Percentiles rank a stretch among this genome's conserved stretches.
phyloP scores from a whole-genome alignment of 2,888 invertebrate genomes.

The Kuschelorhynchus macadamiae region DNA sequence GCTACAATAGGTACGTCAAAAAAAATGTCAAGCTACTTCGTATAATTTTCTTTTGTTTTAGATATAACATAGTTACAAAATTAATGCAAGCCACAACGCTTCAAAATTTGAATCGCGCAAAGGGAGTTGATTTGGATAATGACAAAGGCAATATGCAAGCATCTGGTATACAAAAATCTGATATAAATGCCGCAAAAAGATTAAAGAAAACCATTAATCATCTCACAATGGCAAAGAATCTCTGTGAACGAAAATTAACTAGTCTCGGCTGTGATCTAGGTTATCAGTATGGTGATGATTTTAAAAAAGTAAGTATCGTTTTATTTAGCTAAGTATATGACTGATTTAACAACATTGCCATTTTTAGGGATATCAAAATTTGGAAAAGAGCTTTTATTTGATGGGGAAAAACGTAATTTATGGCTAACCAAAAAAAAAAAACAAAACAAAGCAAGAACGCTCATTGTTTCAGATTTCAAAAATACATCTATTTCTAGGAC shows the following conservation, averaged over 20 bases:
- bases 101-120: conserved; percentile 89
- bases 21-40: too few relatives aligned
- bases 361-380: too few relatives aligned
- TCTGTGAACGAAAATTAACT: conserved; percentile 83
- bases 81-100: conserved; percentile 95
- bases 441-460: too few relatives aligned
- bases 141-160: conserved; percentile 70
- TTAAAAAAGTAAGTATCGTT: conserved; percentile 56
- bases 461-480: too few relatives aligned
- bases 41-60: conserved; percentile 63
- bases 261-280: conserved; percentile 85
- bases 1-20: too few relatives aligned
- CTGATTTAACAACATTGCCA: too few relatives aligned
- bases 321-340: too few relatives aligned
- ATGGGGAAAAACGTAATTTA: too few relatives aligned
- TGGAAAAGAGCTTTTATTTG: too few relatives aligned
- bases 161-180: conserved; percentile 79
- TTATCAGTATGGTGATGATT: conserved; percentile 61
- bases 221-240: conserved; percentile 83
- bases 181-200: conserved; percentile 85
- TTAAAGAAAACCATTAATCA: conserved; percentile 88
- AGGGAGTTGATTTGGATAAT: conserved; percentile 81
- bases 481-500: too few relatives aligned
- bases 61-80: conserved; percentile 90
- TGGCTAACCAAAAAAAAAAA: too few relatives aligned